phyloP scores from a whole-genome alignment of 2,797 vertebrate genomes.

The Gymnocypris eckloni region DNA sequence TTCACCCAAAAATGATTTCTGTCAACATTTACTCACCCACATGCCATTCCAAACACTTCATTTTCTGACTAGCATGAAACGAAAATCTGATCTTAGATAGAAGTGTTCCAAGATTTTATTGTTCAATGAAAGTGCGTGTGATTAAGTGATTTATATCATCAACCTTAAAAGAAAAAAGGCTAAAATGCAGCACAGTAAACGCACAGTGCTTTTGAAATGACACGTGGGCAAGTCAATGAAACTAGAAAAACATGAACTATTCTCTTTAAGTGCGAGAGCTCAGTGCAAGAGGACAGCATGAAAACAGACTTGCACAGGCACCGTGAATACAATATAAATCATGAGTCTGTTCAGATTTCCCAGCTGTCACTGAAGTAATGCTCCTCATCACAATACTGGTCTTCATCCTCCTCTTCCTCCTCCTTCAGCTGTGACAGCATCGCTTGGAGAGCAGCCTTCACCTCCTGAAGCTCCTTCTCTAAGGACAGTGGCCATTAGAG shows the following conservation, averaged over 20 bases:
- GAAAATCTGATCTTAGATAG: not conserved
- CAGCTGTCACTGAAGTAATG: conserved; percentile 87
- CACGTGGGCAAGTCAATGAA: not conserved
- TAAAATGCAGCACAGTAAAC: not conserved
- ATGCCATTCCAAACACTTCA: not conserved
- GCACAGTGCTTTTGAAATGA: not conserved
- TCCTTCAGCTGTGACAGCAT: conserved; percentile 85
- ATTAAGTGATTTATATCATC: not conserved
- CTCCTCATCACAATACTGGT: conserved; percentile 73
- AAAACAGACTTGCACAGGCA: not conserved
- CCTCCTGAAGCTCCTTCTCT: conserved; percentile 87
- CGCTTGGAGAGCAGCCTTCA: conserved; percentile 86
- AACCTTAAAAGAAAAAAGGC: not conserved
- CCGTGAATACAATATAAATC: not conserved
- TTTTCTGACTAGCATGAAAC: not conserved
- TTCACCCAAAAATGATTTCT: not conserved
- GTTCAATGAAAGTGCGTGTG: not conserved
- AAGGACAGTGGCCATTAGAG: conserved; percentile 79
- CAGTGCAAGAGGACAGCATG: conserved; percentile 11
- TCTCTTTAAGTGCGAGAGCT: not conserved
- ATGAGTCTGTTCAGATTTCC: conserved; percentile 73
- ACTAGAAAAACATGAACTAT: not conserved
- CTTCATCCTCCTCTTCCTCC: conserved; percentile 61
- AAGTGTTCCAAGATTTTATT: not conserved
- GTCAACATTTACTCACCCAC: not conserved